These are phyloP conservation scores for Diplolepis rosae DNA, from an alignment of 2,888 invertebrate genomes.

Conservation along the genomic window DNA sequence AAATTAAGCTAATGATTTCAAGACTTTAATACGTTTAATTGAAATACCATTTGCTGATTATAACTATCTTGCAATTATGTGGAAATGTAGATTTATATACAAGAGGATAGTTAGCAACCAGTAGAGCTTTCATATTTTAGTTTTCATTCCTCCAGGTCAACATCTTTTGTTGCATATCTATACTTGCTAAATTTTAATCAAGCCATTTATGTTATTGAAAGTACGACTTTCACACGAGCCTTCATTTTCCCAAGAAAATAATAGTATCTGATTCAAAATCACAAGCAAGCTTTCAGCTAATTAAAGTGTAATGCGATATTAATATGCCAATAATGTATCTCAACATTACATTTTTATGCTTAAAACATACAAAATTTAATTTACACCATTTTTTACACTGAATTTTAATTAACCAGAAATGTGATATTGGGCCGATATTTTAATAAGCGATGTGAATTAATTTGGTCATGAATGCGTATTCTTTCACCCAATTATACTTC, in stretches of 20 bases:
- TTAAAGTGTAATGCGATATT: not conserved
- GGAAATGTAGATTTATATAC: not conserved
- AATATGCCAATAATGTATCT: no score
- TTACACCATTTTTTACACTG: no score
- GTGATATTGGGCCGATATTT: no score
- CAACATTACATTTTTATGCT: not conserved
- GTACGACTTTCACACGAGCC: not conserved
- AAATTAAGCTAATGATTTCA: no score
- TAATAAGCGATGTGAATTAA: not conserved
- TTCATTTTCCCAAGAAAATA: not conserved
- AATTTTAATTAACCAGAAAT: no score
- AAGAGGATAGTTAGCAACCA: not conserved
- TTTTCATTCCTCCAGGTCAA: slow-evolving; percentile 46
- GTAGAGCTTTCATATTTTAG: slow-evolving; percentile 32
- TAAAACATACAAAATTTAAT: no score
- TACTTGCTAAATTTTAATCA: slow-evolving; percentile 46
- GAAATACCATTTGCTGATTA: no score
- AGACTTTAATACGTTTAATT: no score
- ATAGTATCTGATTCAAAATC: not conserved
- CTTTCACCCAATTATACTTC: not conserved
- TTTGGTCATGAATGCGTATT: not conserved
- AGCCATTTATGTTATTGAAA: slow-evolving; percentile 57
- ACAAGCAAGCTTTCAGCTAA: not conserved
- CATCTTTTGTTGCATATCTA: slow-evolving; percentile 23
- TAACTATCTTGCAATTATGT: not conserved